Base-by-base conservation (phyloP, 2,113 vertebrate genomes). In the Camelus bactrianus region DNA sequence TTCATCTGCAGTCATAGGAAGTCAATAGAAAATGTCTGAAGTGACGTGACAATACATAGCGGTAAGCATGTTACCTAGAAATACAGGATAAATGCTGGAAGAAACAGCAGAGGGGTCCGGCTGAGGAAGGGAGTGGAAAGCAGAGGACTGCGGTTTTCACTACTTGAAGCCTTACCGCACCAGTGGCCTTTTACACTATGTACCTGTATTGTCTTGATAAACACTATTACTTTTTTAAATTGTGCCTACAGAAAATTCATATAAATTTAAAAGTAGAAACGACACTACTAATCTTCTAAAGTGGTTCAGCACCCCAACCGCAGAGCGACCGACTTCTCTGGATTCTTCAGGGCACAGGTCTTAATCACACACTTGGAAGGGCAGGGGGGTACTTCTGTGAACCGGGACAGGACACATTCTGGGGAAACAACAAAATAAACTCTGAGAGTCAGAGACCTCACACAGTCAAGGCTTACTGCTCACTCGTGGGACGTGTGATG, bases 401-500 rank as follows among this genome's bases (percentile, higher is more conserved):
- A 50, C 79, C 20, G 20, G 56, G 35, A 38, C 22, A 52, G 19
- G 46, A 15, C 9, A n/a, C 8, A 11, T 52, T 54, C 17, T 8
- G 32, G 65, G 48, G n/a, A 50, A 82, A 46, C 26, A 8, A 30
- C 60, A 17, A 58, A 90, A 82, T 16, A 54, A 50, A 48, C 10
- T 9, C 32, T n/a, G 15, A 52, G 52, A 42, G 7, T 16, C 17
- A 6, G 24, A 9, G 13, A 32, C 35, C 48, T 73, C 32, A 32
- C 19, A 4, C 17, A 35, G n/a, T 56, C 3, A 62, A 56, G 73
- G 20, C 54, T 91, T 19, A 8, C 16, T 86, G 70, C 62, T 88
- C 30, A 46, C 6, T 30, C 1, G 0, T 8, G 35, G 13, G 20
- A 30, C 14, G n/a, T 46, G 50, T 3, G 1, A n/a, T 20, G 1